Conservation (phyloP, 1,140 invertebrate genomes). For the Neocloeon triangulifer region DNA sequence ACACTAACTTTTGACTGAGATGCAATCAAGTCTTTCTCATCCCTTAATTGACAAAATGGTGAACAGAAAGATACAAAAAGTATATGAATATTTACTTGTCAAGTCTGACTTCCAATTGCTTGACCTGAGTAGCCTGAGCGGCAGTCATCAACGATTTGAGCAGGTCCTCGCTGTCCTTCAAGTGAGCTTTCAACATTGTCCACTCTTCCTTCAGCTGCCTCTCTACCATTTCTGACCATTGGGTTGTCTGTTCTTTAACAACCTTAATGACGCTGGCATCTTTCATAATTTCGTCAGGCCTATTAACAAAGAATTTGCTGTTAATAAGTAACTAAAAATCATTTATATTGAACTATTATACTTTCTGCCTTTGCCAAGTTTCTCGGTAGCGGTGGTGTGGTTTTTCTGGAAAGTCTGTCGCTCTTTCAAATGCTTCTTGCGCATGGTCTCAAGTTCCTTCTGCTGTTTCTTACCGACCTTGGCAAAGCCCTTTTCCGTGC, state of each 20-base stretch:
- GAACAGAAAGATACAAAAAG: too few species aligned
- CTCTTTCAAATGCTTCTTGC: conserved; percentile 87
- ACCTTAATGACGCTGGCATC: conserved; percentile 57
- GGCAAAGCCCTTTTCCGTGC: conserved; percentile 78
- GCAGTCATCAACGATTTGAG: conserved; percentile 67
- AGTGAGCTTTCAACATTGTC: conserved; percentile 56
- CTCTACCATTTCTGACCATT: conserved; percentile 82
- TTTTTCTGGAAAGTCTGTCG: conserved; percentile 74
- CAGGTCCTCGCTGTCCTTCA: conserved; percentile 64
- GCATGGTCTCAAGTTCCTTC: conserved; percentile 81
- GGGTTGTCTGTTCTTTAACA: conserved; percentile 71
- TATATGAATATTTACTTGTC: conserved; percentile 45
- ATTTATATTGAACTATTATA: too few species aligned
- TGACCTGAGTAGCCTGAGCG: conserved; percentile 69
- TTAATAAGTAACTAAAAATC: too few species aligned
- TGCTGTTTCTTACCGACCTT: conserved; percentile 92
- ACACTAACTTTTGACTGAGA: conserved; percentile 90
- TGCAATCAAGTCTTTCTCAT: conserved; percentile 90
- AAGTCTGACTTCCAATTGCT: conserved; percentile 72
- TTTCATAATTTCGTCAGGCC: conserved; percentile 48
- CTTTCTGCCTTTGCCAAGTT: conserved; percentile 82
- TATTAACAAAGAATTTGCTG: too few species aligned
- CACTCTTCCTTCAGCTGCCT: conserved; percentile 82
- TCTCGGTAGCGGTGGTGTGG: conserved; percentile 87
- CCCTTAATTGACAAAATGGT: too few species aligned